phyloP scores from a whole-genome alignment of 2,888 invertebrate genomes.

The Yponomeuta cagnagella region DNA sequence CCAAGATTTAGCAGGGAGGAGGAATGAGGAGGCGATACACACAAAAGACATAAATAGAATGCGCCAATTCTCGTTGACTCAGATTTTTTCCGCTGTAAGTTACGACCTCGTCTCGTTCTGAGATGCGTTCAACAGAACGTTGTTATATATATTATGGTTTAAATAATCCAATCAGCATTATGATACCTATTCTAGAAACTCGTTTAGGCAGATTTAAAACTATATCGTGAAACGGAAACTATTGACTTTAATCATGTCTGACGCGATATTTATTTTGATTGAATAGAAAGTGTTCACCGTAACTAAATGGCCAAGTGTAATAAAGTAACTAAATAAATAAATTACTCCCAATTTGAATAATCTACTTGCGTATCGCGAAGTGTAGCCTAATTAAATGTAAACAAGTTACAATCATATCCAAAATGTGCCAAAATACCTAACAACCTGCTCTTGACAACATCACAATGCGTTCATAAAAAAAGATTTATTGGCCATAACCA shows the following conservation, averaged over 20 bases:
- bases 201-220: background rate
- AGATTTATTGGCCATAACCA: conserved; percentile 17
- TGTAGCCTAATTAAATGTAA: background rate
- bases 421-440: background rate
- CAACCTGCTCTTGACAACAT: background rate
- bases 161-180: background rate
- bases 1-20: conserved; percentile 34
- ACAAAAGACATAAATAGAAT: conserved; percentile 66
- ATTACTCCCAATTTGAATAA: background rate
- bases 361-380: background rate
- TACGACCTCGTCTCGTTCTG: conserved; percentile 5
- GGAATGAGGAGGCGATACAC: conserved; percentile 34
- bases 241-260: background rate
- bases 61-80: conserved; percentile 21
- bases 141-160: background rate
- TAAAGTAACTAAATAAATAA: background rate
- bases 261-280: background rate
- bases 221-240: background rate
- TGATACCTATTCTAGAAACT: background rate
- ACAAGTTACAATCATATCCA: background rate
- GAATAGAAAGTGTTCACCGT: background rate
- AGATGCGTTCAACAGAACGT: background rate
- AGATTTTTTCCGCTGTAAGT: conserved; percentile 5
- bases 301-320: background rate
- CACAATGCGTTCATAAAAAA: conserved; percentile 8